Conservation (phyloP, 2,113 vertebrate species). For the Pandion haliaetus region DNA sequence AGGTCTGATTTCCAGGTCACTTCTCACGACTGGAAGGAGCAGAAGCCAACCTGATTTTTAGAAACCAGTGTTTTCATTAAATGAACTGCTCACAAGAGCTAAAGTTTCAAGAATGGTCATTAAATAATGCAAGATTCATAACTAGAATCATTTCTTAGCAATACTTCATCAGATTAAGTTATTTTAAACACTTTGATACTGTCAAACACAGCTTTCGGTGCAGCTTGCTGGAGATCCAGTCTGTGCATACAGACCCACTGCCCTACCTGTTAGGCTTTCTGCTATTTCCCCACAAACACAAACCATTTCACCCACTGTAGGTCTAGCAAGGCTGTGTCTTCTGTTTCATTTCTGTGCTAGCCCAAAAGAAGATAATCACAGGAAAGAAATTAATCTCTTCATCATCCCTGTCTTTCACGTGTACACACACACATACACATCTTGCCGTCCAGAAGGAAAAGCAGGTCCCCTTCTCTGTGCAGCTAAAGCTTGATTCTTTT, state of each 20-base stretch:
- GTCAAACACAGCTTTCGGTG: neutral
- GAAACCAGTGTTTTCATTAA: neutral
- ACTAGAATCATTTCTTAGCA: neutral
- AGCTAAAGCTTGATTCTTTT: neutral
- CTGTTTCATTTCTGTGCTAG: neutral
- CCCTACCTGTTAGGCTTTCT: neutral
- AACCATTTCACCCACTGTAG: neutral
- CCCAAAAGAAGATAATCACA: neutral
- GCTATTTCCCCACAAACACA: neutral
- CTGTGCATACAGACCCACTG: neutral
- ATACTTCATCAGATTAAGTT: neutral
- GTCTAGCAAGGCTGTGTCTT: neutral
- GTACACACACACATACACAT: too few species aligned
- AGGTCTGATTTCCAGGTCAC: neutral
- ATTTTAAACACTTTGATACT: neutral
- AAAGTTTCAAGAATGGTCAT: neutral
- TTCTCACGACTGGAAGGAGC: neutral
- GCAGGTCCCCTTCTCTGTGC: neutral
- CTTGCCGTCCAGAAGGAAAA: neutral
- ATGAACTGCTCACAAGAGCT: neutral
- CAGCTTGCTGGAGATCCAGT: neutral
- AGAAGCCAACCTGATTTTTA: neutral
- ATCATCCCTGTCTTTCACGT: neutral
- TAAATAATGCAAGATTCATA: neutral
- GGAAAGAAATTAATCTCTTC: neutral